These are phyloP conservation scores for Tetragnatha versicolor DNA, from an alignment of 1,140 invertebrate species.

Conservation along the genomic window DNA sequence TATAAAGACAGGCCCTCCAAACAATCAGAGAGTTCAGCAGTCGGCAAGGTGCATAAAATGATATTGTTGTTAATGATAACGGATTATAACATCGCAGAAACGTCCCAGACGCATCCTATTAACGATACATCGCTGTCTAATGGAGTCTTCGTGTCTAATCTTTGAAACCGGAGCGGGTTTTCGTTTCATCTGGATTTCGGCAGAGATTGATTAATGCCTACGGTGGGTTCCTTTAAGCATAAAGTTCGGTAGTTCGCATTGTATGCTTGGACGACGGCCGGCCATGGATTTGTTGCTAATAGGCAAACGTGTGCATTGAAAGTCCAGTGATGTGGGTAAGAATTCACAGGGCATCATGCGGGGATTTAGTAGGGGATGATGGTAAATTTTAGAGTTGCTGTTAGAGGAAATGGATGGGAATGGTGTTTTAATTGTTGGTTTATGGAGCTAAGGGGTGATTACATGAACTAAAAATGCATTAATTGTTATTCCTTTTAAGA, in stretches of 20 bases:
- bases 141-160: slow-evolving; percentile 26
- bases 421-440: too few relatives aligned
- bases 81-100: slow-evolving; percentile 3
- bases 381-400: too few relatives aligned
- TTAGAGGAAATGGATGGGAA: too few relatives aligned
- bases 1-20: slow-evolving; percentile 4
- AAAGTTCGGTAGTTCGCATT: background rate
- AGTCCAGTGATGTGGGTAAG: too few relatives aligned
- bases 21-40: slow-evolving; percentile 2
- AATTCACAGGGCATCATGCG: too few relatives aligned
- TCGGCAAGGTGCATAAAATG: background rate
- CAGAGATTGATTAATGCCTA: slow-evolving; percentile 20
- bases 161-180: slow-evolving; percentile 3
- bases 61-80: slow-evolving; percentile 41
- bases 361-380: too few relatives aligned
- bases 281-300: too few relatives aligned
- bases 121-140: slow-evolving; percentile 34
- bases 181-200: slow-evolving; percentile 17
- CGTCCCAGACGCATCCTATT: slow-evolving; percentile 11
- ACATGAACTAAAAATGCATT: too few relatives aligned
- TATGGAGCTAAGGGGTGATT: too few relatives aligned
- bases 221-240: background rate
- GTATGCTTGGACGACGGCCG: too few relatives aligned
- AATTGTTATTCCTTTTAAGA: too few relatives aligned
- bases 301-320: too few relatives aligned